Conservation (phyloP, 1,140 invertebrate genomes). For the Drosophila hydei region DNA sequence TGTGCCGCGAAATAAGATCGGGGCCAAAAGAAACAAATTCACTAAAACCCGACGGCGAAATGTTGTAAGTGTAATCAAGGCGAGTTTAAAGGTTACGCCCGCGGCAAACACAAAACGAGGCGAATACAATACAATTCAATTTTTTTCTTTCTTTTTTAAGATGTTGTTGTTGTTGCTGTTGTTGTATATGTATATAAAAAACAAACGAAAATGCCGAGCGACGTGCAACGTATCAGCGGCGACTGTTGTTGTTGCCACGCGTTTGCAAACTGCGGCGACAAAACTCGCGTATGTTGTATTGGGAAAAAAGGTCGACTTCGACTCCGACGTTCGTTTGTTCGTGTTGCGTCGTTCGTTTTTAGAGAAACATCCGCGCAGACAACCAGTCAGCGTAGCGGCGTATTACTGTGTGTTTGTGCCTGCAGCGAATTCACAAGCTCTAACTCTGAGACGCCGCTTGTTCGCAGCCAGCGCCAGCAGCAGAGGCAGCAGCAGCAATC, state of each 20-base stretch:
- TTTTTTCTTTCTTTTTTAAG: not conserved
- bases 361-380: slow-evolving; percentile 45
- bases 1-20: slow-evolving; percentile 8
- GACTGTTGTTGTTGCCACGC: slow-evolving; percentile 52
- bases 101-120: slow-evolving; percentile 36
- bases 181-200: slow-evolving; percentile 20
- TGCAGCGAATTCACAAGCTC: slow-evolving; percentile 36
- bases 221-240: slow-evolving; percentile 32
- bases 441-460: slow-evolving; percentile 30
- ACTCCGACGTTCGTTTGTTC: not conserved
- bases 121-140: slow-evolving; percentile 26
- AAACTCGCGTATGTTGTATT: slow-evolving; percentile 10
- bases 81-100: slow-evolving; percentile 47
- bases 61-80: slow-evolving; percentile 34
- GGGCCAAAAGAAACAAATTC: not conserved
- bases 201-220: slow-evolving; percentile 36
- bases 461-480: slow-evolving; percentile 17
- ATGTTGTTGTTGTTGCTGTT: slow-evolving; percentile 5
- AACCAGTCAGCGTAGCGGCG: slow-evolving; percentile 67
- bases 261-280: slow-evolving; percentile 36
- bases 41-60: slow-evolving; percentile 18
- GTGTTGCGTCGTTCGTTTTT: slow-evolving; percentile 8
- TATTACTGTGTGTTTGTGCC: slow-evolving; percentile 68
- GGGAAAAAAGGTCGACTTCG: slow-evolving; percentile 21
- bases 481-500: not conserved